Evolutionary conservation across 2,113 vertebrate species (phyloP).

Genomic region (Eira barbara): DNA sequence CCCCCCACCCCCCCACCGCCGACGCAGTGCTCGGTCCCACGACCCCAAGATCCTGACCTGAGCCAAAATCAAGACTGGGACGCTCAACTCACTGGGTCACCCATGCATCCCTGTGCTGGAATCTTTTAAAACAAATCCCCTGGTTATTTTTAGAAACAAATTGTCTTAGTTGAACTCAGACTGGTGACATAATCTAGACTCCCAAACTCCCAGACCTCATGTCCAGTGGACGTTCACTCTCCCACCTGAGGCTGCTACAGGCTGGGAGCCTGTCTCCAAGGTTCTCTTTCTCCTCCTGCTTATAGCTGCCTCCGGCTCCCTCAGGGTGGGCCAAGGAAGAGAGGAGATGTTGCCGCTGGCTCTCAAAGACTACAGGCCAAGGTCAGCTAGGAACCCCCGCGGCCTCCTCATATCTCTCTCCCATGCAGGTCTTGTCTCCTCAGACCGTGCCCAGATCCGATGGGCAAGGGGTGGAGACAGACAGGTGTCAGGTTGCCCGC

Average conservation of each 20-base stretch:
- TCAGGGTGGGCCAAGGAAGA: no score
- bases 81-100: no score
- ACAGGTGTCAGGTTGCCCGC: background rate
- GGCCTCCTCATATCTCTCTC: background rate
- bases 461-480: background rate
- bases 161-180: background rate
- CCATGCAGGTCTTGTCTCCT: background rate
- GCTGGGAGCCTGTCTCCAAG: background rate
- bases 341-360: background rate
- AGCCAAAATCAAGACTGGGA: no score
- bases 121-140: background rate
- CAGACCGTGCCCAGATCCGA: background rate
- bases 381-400: background rate
- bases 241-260: background rate
- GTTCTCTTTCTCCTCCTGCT: background rate
- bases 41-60: no score
- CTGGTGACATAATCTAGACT: background rate
- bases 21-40: fast-evolving
- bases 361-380: background rate
- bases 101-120: background rate
- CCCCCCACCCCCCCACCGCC: fast-evolving
- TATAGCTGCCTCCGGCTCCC: background rate
- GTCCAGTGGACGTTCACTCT: background rate
- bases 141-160: background rate
- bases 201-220: background rate